These are phyloP conservation scores for Ashinkailepas kermadecensis DNA, from an alignment of 2,888 invertebrate genomes.

Conservation along the genomic window DNA sequence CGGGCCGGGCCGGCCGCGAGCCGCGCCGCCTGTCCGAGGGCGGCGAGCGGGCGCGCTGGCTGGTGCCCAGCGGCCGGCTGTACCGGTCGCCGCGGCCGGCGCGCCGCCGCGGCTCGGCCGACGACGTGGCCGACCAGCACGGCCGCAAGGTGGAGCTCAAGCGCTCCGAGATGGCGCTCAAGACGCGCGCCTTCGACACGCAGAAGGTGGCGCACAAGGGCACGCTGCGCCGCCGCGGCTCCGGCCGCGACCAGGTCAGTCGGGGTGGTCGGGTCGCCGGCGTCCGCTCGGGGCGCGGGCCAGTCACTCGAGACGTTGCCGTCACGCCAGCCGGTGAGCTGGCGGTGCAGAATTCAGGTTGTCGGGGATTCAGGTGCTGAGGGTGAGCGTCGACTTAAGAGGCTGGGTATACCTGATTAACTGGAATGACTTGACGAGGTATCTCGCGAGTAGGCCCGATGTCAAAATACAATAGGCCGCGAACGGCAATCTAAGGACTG, in stretches of 20 bases:
- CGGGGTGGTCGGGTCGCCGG: neutral
- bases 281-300: no score
- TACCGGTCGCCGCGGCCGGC: slow-evolving; percentile 32
- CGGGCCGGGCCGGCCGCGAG: neutral
- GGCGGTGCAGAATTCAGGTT: no score
- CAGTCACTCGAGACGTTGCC: no score
- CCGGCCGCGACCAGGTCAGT: slow-evolving; percentile 30
- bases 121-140: slow-evolving; percentile 25
- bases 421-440: no score
- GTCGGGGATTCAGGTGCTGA: no score
- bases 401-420: no score
- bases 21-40: neutral
- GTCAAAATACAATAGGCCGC: no score
- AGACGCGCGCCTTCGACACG: slow-evolving; percentile 33
- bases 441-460: no score
- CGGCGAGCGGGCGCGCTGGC: neutral
- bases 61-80: slow-evolving; percentile 25
- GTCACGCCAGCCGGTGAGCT: no score
- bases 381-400: no score
- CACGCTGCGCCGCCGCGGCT: slow-evolving; percentile 41
- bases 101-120: slow-evolving; percentile 32
- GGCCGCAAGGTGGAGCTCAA: slow-evolving; percentile 11
- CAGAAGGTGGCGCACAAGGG: slow-evolving; percentile 38
- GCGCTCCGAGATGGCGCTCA: slow-evolving; percentile 15
- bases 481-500: no score